These are phyloP conservation scores for Callyntrura guangdongensis DNA, from an alignment of 2,888 invertebrate genomes.

Conservation along the genomic window DNA sequence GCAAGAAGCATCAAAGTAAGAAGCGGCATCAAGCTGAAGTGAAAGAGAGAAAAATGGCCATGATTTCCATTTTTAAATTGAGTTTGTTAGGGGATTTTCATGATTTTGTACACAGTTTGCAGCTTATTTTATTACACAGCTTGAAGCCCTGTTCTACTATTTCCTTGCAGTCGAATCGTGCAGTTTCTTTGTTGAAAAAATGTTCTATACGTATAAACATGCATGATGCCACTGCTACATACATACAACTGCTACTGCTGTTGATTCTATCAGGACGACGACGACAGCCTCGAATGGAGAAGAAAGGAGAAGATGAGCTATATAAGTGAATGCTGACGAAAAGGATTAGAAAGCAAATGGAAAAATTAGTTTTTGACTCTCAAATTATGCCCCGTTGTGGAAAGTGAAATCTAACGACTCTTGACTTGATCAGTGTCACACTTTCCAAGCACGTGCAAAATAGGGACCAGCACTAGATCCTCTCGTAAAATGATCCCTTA, in stretches of 20 bases:
- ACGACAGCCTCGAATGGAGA: slow-evolving; percentile 16
- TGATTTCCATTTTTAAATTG: slow-evolving; percentile 81
- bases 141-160: slow-evolving; percentile 58
- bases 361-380: slow-evolving; percentile 59
- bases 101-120: slow-evolving; percentile 77
- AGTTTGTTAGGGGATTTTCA: slow-evolving; percentile 79
- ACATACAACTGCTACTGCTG: neutral
- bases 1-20: slow-evolving; percentile 57
- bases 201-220: slow-evolving; percentile 60
- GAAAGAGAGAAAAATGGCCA: slow-evolving; percentile 76
- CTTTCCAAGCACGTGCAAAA: slow-evolving; percentile 14
- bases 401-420: slow-evolving; percentile 41
- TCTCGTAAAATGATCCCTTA: neutral
- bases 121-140: slow-evolving; percentile 77
- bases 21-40: slow-evolving; percentile 68
- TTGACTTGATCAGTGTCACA: slow-evolving; percentile 50
- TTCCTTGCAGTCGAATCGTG: slow-evolving; percentile 54
- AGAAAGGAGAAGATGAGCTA: slow-evolving; percentile 26
- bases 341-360: slow-evolving; percentile 42
- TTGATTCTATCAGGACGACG: slow-evolving; percentile 54
- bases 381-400: slow-evolving; percentile 22
- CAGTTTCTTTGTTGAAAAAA: slow-evolving; percentile 54
- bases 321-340: slow-evolving; percentile 47
- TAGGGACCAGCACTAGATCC: neutral
- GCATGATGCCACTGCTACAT: slow-evolving; percentile 42